phyloP scores from a whole-genome alignment of 2,113 vertebrate genomes.

The Casuarius casuarius region DNA sequence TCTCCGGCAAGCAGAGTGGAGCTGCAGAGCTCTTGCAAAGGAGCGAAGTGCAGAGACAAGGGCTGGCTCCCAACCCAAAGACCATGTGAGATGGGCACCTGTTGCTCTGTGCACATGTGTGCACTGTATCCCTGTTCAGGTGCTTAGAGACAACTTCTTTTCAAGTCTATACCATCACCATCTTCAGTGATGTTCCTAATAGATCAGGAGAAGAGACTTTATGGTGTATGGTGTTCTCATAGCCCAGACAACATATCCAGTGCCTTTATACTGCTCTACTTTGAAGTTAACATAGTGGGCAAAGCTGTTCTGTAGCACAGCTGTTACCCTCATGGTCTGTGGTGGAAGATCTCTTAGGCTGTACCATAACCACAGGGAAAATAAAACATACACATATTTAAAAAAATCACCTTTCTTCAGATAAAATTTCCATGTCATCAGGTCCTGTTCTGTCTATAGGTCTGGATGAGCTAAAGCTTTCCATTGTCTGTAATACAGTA shows the following conservation, averaged over 20 bases:
- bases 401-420: slow-evolving; percentile 80
- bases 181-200: background rate
- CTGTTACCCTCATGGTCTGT: background rate
- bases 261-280: background rate
- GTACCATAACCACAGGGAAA: background rate
- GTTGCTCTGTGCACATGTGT: background rate
- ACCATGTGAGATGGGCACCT: background rate
- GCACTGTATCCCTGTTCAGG: background rate
- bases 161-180: background rate
- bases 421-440: slow-evolving; percentile 76
- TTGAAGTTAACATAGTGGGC: background rate
- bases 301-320: background rate
- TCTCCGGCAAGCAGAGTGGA: background rate
- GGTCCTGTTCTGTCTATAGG: slow-evolving; percentile 65
- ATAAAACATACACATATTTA: background rate
- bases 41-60: background rate
- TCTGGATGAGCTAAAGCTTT: slow-evolving; percentile 71
- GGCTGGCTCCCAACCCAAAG: background rate
- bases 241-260: background rate
- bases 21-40: background rate
- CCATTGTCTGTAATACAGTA: slow-evolving; percentile 78
- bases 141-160: background rate
- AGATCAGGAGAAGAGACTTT: background rate
- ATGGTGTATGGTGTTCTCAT: background rate
- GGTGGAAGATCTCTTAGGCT: background rate